Conservation (phyloP, 37 sponge, comb jelly and placozoan genomes). For the Spongia lamella region DNA sequence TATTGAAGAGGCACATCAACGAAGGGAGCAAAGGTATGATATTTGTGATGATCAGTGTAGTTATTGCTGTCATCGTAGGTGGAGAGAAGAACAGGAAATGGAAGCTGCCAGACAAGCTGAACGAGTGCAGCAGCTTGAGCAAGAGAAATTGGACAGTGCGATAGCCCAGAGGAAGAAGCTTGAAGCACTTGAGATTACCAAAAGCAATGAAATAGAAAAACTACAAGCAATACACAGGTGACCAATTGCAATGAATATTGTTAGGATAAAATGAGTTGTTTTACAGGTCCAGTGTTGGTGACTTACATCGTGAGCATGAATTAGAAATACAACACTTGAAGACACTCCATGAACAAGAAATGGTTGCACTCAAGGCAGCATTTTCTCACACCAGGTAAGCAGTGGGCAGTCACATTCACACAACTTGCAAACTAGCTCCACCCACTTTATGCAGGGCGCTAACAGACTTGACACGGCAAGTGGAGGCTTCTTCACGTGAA, state of each 20-base stretch:
- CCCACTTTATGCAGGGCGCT: constrained; percentile 49
- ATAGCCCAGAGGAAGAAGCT: constrained; percentile 42
- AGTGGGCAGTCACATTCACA: background rate
- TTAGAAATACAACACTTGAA: constrained; percentile 57
- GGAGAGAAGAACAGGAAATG: constrained; percentile 49
- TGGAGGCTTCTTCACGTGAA: constrained; percentile 53
- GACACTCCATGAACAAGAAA: constrained; percentile 61
- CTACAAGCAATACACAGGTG: constrained; percentile 60
- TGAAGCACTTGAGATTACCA: constrained; percentile 38
- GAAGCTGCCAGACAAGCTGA: constrained; percentile 12
- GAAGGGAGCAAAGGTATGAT: constrained; percentile 51
- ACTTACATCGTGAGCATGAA: constrained; percentile 72
- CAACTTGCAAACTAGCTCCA: background rate
- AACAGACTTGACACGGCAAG: constrained; percentile 61
- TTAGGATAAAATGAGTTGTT: background rate
- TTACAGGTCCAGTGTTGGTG: constrained; percentile 39
- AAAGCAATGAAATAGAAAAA: constrained; percentile 46
- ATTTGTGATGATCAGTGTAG: no score
- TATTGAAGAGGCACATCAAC: constrained; percentile 66
- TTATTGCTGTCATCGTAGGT: constrained; percentile 4
- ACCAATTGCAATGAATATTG: background rate
- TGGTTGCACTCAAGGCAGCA: constrained; percentile 59
- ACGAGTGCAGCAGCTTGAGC: constrained; percentile 44
- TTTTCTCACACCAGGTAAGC: constrained; percentile 78
- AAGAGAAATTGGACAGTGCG: constrained; percentile 52